Percentiles rank a stretch among this genome's conserved stretches.
Evolutionary conservation across 2,113 vertebrate species (phyloP).

Genomic region (Thinocorus orbignyianus): DNA sequence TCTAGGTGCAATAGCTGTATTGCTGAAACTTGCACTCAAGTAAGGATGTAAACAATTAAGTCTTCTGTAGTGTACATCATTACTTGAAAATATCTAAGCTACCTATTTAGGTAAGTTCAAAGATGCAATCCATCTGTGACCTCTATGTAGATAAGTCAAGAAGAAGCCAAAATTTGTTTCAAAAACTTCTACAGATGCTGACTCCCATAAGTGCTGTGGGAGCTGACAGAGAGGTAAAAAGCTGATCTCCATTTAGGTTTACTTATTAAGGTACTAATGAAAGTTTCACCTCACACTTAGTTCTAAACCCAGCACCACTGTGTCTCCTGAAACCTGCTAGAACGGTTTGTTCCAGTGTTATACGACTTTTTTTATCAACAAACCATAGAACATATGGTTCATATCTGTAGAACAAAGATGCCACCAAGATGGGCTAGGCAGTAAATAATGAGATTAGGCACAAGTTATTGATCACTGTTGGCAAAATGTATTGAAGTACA

Average conservation of each 20-base stretch:
- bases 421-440: not conserved
- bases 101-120: not conserved
- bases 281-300: not conserved
- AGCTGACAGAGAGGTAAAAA: not conserved
- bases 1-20: not conserved
- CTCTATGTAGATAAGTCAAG: not conserved
- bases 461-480: not conserved
- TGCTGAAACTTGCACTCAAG: not conserved
- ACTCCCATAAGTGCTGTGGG: not conserved
- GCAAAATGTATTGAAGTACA: not conserved
- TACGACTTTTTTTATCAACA: not conserved
- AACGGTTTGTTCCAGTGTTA: not conserved
- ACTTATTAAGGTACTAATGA: not conserved
- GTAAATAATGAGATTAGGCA: not conserved
- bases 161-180: not conserved
- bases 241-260: not conserved
- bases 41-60: not conserved
- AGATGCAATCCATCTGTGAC: not conserved
- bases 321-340: not conserved
- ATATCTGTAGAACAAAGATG: not conserved
- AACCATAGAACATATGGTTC: not conserved
- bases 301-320: not conserved
- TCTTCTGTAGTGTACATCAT: not conserved
- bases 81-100: not conserved
- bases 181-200: not conserved